Percentiles rank a stretch among this genome's conserved stretches.
phyloP scores from a whole-genome alignment of 2,797 vertebrate species.

The Sparus aurata region DNA sequence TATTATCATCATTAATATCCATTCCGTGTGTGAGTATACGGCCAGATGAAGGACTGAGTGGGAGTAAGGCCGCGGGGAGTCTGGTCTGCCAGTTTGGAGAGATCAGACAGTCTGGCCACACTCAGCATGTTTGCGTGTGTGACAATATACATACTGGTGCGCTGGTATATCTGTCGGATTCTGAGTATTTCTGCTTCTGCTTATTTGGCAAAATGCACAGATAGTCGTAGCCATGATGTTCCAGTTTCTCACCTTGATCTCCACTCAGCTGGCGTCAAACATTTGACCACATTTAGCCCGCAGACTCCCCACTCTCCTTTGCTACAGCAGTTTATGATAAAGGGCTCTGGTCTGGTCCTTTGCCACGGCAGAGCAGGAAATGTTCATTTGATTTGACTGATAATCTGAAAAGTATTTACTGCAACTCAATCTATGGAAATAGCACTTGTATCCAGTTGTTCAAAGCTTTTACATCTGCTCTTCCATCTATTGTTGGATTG shows the following conservation, averaged over 20 bases:
- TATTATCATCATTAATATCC: slow-evolving; percentile 60
- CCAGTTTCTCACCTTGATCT: slow-evolving; percentile 46
- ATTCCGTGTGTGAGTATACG: slow-evolving; percentile 39
- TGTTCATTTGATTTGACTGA: slow-evolving; percentile 18
- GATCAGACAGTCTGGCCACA: slow-evolving; percentile 35
- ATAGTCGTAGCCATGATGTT: slow-evolving; percentile 23
- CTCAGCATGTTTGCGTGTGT: slow-evolving; percentile 29
- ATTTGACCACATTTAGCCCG: slow-evolving; percentile 25
- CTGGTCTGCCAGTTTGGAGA: slow-evolving; percentile 44
- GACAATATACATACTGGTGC: not conserved
- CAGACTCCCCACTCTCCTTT: slow-evolving; percentile 21
- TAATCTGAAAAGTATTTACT: not conserved
- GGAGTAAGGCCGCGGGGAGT: slow-evolving; percentile 34
- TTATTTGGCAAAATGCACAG: slow-evolving; percentile 22
- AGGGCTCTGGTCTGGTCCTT: slow-evolving; percentile 14
- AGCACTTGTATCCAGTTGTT: slow-evolving; percentile 4
- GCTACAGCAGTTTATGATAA: slow-evolving; percentile 8
- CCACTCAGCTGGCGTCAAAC: slow-evolving; percentile 19
- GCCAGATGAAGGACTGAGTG: slow-evolving; percentile 58
- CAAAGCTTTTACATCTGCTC: slow-evolving; percentile 3
- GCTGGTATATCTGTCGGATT: slow-evolving; percentile 9
- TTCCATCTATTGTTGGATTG: slow-evolving; percentile 10
- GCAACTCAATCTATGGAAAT: slow-evolving; percentile 13
- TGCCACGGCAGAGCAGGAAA: not conserved
- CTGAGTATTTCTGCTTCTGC: slow-evolving; percentile 16